Evolutionary conservation across 2,888 invertebrate species (phyloP), one percentile per base, ranked within the genome.

Genomic region (Acanthosepion lycidas): DNA sequence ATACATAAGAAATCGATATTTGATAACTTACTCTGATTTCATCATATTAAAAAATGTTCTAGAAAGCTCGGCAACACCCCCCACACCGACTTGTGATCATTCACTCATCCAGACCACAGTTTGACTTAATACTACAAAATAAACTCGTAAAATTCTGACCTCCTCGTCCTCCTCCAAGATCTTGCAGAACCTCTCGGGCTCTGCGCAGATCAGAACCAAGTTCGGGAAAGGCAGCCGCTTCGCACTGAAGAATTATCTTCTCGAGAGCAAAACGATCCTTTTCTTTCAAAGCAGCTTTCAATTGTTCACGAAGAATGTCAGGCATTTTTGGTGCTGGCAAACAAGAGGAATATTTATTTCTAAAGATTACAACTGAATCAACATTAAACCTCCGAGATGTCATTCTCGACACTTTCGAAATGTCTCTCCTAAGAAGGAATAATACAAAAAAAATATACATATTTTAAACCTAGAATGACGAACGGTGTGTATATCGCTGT

Each of bases 161-260:
- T 92, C 92, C 92, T 6, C 92, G 92, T 0, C 92, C 92, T 48
- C 92, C 92, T 49, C 92, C 92, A 49, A 92, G 51, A 92, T 51
- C 28, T 51, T 92, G 49, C 92, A 92, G n/a, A 49, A 51, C 92
- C 48, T 92, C 51, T 15, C 92, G 49, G 51, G 92, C 92, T 92
- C 49, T 33, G 26, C 92, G 48, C 92, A 92, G 33, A 92, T 92
- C 92, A 28, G 48, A 48, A 92, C 92, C 51, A 51, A 92, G 26
- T 51, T 92, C 92, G 33, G 92, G 92, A 26, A 49, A 92, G 9
- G 49, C 92, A 48, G 92, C 92, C 28, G 48, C 92, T 92, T 92
- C 92, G 33, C 92, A 92, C 49, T 92, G 49, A 28, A 51, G 33
- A 49, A 92, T 92, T 49, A 51, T 49, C 9, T 51, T 48, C 28